These are phyloP conservation scores for Phasia obesa DNA, from an alignment of 2,888 invertebrate genomes.

Conservation along the genomic window DNA sequence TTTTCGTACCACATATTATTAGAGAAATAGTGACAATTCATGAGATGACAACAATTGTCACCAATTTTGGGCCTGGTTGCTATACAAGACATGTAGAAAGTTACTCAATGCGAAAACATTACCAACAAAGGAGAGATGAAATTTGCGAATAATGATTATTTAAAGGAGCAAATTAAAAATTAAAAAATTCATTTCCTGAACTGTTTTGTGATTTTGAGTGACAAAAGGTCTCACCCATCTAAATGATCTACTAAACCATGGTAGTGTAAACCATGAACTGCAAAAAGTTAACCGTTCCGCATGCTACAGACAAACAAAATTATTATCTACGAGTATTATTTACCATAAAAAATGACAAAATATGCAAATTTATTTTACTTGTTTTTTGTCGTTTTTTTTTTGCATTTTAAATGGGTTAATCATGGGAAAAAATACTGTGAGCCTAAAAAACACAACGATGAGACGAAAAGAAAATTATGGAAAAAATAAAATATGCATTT, in stretches of 20 bases:
- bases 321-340: background rate
- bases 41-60: too few species aligned
- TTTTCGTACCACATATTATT: too few species aligned
- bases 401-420: constrained; percentile 30
- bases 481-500: background rate
- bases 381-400: background rate
- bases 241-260: background rate
- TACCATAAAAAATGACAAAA: constrained; percentile 6
- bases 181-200: too few species aligned
- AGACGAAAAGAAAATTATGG: constrained; percentile 17
- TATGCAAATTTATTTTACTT: background rate
- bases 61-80: too few species aligned
- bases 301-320: background rate
- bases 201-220: background rate
- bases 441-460: background rate
- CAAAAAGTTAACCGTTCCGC: too few species aligned
- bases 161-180: too few species aligned
- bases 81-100: too few species aligned
- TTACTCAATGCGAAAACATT: too few species aligned
- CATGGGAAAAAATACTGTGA: constrained; percentile 29
- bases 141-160: too few species aligned
- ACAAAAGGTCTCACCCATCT: background rate
- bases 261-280: background rate
- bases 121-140: too few species aligned
- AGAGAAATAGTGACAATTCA: too few species aligned